Conservation (phyloP, 1,140 invertebrate genomes). For the Sminthurinus signatus region DNA sequence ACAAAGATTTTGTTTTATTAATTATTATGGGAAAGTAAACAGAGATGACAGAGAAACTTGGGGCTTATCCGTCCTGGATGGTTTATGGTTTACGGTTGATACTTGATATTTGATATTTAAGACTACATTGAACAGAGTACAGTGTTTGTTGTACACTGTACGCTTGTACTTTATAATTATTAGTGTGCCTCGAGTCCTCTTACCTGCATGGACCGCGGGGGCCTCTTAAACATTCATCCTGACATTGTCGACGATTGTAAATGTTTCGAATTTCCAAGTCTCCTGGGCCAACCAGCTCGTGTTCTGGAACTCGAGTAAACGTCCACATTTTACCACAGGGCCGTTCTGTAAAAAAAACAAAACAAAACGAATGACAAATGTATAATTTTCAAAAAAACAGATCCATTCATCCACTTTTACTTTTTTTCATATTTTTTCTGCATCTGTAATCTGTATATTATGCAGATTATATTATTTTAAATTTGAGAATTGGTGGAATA, state of each 20-base stretch:
- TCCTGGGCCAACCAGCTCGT: conserved; percentile 46
- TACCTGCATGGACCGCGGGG: conserved; percentile 47
- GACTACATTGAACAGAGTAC: background rate
- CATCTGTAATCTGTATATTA: no score
- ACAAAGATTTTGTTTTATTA: no score
- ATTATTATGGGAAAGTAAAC: no score
- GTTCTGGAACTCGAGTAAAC: conserved; percentile 50
- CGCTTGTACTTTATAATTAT: background rate
- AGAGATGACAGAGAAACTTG: no score
- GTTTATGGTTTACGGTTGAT: no score
- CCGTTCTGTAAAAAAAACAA: conserved; percentile 42
- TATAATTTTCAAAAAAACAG: background rate
- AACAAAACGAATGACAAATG: background rate
- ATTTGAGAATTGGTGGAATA: no score
- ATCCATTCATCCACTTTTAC: background rate
- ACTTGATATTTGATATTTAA: no score
- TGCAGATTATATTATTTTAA: no score
- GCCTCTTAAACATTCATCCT: conserved; percentile 48
- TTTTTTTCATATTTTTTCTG: no score
- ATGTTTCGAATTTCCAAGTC: conserved; percentile 47
- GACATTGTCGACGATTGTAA: conserved; percentile 46
- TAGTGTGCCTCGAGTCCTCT: no score
- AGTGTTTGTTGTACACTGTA: background rate
- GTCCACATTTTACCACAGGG: conserved; percentile 50
- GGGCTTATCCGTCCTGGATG: background rate